Percentiles rank a stretch among this genome's conserved stretches.
Conservation (phyloP, 2,113 vertebrate genomes). For the Charina bottae region DNA sequence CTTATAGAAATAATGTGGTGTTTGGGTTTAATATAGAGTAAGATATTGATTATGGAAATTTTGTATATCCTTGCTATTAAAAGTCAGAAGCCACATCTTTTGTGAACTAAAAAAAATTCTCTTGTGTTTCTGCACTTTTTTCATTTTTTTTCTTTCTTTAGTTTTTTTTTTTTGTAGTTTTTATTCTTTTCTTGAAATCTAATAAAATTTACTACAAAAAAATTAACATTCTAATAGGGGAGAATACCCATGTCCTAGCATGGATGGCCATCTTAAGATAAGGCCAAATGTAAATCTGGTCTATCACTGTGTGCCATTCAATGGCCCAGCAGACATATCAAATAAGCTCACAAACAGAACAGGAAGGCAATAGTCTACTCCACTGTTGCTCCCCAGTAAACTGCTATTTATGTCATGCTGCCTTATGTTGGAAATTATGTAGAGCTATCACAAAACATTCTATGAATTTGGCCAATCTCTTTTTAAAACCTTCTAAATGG, state of each 20-base stretch:
- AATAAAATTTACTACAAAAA: too few relatives aligned
- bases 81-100: too few relatives aligned
- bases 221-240: not conserved
- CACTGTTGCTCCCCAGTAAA: not conserved
- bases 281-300: not conserved
- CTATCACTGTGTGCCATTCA: not conserved
- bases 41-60: too few relatives aligned
- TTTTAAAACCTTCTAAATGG: not conserved
- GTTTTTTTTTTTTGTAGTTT: too few relatives aligned
- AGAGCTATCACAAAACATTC: not conserved
- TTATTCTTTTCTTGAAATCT: too few relatives aligned
- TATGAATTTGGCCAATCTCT: not conserved
- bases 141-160: too few relatives aligned
- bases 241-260: not conserved
- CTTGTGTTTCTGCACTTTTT: too few relatives aligned
- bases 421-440: not conserved
- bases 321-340: not conserved
- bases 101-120: too few relatives aligned
- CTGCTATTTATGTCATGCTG: not conserved
- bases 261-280: not conserved
- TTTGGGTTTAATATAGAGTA: too few relatives aligned
- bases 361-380: not conserved
- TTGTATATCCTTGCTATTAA: too few relatives aligned
- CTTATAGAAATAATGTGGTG: too few relatives aligned
- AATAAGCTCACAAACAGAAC: not conserved